Evolutionary conservation across 2,113 vertebrate species (phyloP).

Genomic region (Zosterops pallidus): DNA sequence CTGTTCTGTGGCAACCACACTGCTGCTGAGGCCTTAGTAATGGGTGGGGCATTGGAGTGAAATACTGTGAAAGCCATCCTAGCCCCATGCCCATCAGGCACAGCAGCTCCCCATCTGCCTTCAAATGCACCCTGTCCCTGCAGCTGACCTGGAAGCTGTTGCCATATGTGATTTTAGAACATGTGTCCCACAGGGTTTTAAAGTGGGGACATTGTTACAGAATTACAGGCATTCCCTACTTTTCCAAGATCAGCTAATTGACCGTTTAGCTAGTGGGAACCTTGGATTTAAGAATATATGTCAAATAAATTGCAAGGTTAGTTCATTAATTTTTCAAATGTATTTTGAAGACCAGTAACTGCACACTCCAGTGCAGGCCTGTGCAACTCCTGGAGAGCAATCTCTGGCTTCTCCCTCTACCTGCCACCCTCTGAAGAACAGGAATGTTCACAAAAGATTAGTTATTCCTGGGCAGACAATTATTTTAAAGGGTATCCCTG

Average conservation of each 20-base stretch:
- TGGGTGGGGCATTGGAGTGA: background rate
- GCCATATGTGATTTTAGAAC: background rate
- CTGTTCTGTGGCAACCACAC: accelerated
- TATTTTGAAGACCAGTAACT: background rate
- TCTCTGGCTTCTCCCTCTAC: background rate
- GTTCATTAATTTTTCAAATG: background rate
- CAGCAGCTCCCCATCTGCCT: background rate
- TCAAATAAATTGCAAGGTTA: background rate
- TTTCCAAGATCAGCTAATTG: background rate
- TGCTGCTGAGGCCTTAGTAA: too few species aligned
- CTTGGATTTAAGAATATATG: background rate
- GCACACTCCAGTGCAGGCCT: accelerated
- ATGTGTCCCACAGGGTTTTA: background rate
- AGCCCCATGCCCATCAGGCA: too few species aligned
- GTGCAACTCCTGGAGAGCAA: background rate
- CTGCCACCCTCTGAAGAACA: background rate
- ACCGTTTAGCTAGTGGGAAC: background rate
- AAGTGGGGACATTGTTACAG: accelerated
- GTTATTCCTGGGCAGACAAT: background rate
- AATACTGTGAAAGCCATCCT: too few species aligned
- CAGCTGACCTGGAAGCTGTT: background rate
- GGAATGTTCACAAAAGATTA: background rate
- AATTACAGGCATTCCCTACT: background rate
- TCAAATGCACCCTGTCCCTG: accelerated
- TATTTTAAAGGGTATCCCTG: background rate